Conservation (phyloP, 2,113 vertebrate species). For the Kobus ellipsiprymnus region DNA sequence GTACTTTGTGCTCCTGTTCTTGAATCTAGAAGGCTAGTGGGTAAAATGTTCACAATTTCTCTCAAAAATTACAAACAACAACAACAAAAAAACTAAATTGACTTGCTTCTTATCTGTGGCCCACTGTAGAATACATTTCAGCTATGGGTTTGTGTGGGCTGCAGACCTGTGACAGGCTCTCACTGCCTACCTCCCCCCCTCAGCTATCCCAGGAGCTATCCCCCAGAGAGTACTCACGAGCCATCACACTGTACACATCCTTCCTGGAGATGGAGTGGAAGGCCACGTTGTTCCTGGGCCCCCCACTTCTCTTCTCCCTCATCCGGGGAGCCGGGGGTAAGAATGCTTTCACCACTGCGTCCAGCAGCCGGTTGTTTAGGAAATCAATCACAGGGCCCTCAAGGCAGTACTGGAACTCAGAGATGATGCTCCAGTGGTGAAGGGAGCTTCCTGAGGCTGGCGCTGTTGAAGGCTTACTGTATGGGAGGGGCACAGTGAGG, state of each 20-base stretch:
- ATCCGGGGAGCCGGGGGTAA: rapidly evolving
- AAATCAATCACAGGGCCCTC: constrained; percentile 55
- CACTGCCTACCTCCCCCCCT: not conserved
- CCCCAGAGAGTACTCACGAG: constrained; percentile 2
- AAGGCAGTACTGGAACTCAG: constrained; percentile 55
- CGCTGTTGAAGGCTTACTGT: not conserved
- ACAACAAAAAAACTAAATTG: not conserved
- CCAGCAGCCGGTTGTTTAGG: constrained; percentile 43
- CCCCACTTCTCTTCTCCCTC: not conserved
- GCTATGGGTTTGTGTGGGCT: not conserved
- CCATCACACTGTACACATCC: rapidly evolving
- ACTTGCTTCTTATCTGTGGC: not conserved
- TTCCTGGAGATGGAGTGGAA: constrained; percentile 45
- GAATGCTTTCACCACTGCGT: not conserved
- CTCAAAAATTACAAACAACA: not conserved
- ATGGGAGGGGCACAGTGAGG: not conserved
- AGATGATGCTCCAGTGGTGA: constrained; percentile 32
- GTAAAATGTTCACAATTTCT: not conserved
- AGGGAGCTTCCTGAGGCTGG: not conserved
- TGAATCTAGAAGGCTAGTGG: not conserved
- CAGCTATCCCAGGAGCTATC: not conserved
- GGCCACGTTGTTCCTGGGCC: not conserved
- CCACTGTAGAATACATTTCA: not conserved
- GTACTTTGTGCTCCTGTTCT: not conserved
- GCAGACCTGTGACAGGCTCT: not conserved